Conservation (phyloP, 2,797 vertebrate species). For the Melopsittacus undulatus region DNA sequence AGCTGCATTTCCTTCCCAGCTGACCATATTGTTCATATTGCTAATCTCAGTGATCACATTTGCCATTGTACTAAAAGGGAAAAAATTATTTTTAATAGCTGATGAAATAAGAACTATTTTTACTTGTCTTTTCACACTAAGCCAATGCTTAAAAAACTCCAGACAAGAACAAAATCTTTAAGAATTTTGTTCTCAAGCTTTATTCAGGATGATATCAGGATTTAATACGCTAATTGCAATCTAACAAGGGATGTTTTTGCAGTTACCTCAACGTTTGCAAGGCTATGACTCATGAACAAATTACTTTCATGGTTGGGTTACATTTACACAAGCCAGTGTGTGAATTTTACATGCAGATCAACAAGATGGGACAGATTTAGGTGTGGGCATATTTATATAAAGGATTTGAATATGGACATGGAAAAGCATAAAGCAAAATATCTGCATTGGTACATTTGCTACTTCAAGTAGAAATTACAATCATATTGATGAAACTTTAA, state of each 20-base stretch:
- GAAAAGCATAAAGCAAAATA: slow-evolving; percentile 36
- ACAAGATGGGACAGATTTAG: slow-evolving; percentile 77
- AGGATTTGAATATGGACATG: slow-evolving; percentile 49
- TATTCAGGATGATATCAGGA: slow-evolving; percentile 45
- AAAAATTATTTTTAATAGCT: slow-evolving; percentile 19
- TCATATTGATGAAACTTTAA: slow-evolving; percentile 54
- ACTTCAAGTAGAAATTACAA: slow-evolving; percentile 42
- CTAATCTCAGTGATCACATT: neutral
- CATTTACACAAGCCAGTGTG: slow-evolving; percentile 68
- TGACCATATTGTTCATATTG: neutral
- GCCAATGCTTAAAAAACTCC: neutral
- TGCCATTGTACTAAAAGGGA: neutral
- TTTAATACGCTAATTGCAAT: slow-evolving; percentile 58
- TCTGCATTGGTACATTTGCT: neutral
- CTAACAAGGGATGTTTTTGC: slow-evolving; percentile 54
- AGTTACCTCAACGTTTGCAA: slow-evolving; percentile 69
- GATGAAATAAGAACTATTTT: slow-evolving; percentile 10
- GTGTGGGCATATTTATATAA: slow-evolving; percentile 73
- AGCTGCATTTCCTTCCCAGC: neutral
- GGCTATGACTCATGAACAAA: slow-evolving; percentile 73
- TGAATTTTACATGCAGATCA: slow-evolving; percentile 76
- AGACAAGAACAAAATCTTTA: slow-evolving; percentile 22
- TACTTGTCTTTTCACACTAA: slow-evolving; percentile 19
- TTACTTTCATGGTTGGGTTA: slow-evolving; percentile 67
- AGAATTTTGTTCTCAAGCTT: slow-evolving; percentile 25